phyloP scores from a whole-genome alignment of 1,140 invertebrate species.

The Oedothorax gibbosus region DNA sequence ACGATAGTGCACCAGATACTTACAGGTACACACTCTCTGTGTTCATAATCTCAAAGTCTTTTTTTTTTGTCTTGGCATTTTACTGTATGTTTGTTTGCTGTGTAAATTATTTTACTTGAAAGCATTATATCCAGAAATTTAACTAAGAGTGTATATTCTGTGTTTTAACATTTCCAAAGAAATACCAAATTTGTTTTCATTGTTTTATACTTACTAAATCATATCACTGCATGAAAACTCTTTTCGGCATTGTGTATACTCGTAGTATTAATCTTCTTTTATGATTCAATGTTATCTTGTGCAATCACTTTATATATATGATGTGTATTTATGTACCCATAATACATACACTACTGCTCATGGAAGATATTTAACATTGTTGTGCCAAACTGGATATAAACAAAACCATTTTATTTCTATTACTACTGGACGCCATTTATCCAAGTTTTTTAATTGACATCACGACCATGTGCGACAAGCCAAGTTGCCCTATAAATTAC shows the following conservation, averaged over 20 bases:
- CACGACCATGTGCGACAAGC: neutral
- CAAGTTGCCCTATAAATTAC: neutral
- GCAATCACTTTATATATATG: constrained; percentile 59
- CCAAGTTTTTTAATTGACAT: neutral
- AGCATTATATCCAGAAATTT: neutral
- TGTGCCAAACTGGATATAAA: constrained; percentile 50
- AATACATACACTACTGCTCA: constrained; percentile 51
- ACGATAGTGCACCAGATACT: constrained; percentile 7
- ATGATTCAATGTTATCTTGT: constrained; percentile 42
- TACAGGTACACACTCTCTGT: constrained; percentile 28
- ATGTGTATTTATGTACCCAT: neutral
- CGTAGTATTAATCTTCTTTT: constrained; percentile 54
- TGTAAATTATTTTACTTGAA: constrained; percentile 30
- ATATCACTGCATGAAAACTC: constrained; percentile 42
- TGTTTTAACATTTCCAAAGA: constrained; percentile 50
- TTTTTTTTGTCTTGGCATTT: constrained; percentile 41
- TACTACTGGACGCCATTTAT: constrained; percentile 44
- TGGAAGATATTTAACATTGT: constrained; percentile 34
- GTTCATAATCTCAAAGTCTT: constrained; percentile 59
- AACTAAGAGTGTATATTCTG: constrained; percentile 11
- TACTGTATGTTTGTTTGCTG: constrained; percentile 34
- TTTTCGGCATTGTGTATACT: constrained; percentile 58
- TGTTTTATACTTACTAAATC: constrained; percentile 55
- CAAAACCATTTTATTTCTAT: constrained; percentile 34
- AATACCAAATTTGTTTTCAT: constrained; percentile 56